Conservation (phyloP, 2,113 vertebrate genomes). For the Muscicapa adusta region DNA sequence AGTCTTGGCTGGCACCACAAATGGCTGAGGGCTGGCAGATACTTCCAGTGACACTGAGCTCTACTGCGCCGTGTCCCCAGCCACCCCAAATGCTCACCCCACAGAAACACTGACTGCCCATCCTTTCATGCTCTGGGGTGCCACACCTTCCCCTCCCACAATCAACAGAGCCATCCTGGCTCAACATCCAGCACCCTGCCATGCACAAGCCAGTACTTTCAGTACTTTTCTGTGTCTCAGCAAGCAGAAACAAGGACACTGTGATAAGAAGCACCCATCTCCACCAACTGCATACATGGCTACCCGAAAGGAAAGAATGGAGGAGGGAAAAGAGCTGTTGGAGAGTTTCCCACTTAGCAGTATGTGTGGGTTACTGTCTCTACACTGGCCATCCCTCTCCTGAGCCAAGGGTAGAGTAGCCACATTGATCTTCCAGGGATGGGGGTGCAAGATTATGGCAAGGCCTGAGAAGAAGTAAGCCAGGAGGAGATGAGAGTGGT, state of each 20-base stretch:
- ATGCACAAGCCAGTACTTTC: background rate
- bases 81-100: background rate
- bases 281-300: background rate
- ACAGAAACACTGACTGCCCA: background rate
- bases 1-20: background rate
- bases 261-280: background rate
- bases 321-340: background rate
- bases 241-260: background rate
- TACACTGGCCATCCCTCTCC: background rate
- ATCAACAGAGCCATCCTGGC: accelerated
- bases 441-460: accelerated
- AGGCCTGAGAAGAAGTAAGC: background rate
- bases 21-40: background rate
- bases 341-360: background rate
- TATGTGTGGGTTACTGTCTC: background rate
- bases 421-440: background rate
- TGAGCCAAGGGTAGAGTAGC: accelerated
- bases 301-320: background rate
- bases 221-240: background rate
- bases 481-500: background rate
- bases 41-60: background rate
- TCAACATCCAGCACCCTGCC: background rate
- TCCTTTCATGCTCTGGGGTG: background rate
- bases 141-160: background rate
- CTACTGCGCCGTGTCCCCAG: background rate